A percentile compares a stretch with the other conserved stretches of the same genome.
phyloP scores from a whole-genome alignment of 1,140 invertebrate species.

The Caligus rogercresseyi region DNA sequence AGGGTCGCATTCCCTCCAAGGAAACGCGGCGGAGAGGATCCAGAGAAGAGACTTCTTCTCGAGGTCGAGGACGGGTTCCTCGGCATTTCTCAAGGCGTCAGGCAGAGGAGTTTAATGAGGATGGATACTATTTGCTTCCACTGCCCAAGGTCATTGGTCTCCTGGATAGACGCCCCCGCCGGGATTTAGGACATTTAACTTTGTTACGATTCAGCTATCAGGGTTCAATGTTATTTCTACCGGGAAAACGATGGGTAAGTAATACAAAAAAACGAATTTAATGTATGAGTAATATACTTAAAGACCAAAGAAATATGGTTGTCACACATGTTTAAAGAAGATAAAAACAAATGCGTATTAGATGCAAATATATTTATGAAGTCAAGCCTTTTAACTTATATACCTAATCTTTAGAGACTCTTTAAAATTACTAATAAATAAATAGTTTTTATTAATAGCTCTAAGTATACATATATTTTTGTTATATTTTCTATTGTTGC shows the following conservation, averaged over 20 bases:
- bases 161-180: neutral
- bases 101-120: neutral
- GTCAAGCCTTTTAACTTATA: no score
- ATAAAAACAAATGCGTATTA: no score
- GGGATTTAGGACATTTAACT: neutral
- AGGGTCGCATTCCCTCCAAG: neutral
- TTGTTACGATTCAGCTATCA: neutral
- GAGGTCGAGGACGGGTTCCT: neutral
- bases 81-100: neutral
- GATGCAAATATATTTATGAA: no score
- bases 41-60: neutral
- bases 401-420: no score
- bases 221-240: constrained; percentile 1
- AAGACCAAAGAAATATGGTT: no score
- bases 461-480: no score
- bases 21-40: neutral
- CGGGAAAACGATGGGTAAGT: neutral
- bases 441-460: no score
- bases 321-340: no score
- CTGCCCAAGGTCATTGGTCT: neutral
- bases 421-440: no score
- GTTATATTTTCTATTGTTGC: no score
- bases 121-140: neutral
- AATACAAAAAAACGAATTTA: no score
- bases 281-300: no score